These are phyloP conservation scores for Axis porcinus DNA, from an alignment of 2,113 vertebrate genomes.

Conservation along the genomic window DNA sequence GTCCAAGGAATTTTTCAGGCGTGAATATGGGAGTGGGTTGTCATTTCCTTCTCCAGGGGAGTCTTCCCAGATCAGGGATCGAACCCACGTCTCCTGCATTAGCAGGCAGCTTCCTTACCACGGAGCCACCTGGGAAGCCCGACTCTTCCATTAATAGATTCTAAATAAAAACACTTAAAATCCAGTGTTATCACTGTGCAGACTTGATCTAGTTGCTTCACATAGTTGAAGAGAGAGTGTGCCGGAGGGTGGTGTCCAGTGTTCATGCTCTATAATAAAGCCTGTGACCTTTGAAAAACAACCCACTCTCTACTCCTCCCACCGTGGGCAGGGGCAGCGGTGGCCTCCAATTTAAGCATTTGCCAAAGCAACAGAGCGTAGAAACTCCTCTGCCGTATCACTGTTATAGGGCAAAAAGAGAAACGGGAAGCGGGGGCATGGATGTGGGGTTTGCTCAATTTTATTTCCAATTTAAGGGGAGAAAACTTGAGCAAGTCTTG, in stretches of 20 bases:
- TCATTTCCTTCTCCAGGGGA: neutral
- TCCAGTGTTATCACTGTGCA: neutral
- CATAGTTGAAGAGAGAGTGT: neutral
- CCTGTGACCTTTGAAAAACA: neutral
- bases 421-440: neutral
- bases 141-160: neutral
- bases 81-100: neutral
- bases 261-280: neutral
- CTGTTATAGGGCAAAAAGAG: neutral
- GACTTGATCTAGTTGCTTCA: neutral
- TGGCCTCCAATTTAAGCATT: neutral
- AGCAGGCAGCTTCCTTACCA: neutral
- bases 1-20: neutral
- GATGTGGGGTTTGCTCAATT: neutral
- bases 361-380: neutral
- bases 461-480: neutral
- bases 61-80: neutral
- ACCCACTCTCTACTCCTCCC: neutral
- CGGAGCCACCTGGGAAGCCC: neutral
- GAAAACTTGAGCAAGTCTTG: neutral
- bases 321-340: neutral
- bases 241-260: neutral
- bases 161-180: neutral
- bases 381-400: neutral
- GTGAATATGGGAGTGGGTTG: neutral